These are phyloP conservation scores for Drosophila pullipes DNA, from an alignment of 2,888 invertebrate species.

Conservation along the genomic window DNA sequence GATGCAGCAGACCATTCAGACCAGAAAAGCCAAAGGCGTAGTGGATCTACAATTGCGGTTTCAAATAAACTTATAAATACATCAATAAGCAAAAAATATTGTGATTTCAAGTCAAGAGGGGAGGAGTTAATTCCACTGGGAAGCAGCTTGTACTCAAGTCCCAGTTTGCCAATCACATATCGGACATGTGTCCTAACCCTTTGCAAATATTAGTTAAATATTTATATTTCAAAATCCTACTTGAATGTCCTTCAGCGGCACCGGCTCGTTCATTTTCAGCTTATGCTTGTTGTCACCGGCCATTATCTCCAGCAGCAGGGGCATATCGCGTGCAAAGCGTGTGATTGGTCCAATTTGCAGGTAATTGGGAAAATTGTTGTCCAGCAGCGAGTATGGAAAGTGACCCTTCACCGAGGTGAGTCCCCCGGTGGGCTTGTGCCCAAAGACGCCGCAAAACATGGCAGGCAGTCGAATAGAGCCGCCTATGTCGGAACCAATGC, in stretches of 20 bases:
- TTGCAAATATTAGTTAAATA: background rate
- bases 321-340: constrained; percentile 91
- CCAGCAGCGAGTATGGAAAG: constrained; percentile 86
- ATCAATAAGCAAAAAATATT: background rate
- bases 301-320: constrained; percentile 89
- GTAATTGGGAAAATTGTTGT: constrained; percentile 86
- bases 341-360: constrained; percentile 91
- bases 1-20: constrained; percentile 63
- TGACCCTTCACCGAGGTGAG: constrained; percentile 87
- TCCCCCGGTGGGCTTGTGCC: constrained; percentile 94
- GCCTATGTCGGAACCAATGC: constrained; percentile 93
- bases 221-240: constrained; percentile 73
- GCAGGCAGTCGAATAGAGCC: constrained; percentile 95
- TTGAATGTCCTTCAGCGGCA: constrained; percentile 86
- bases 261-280: constrained; percentile 86
- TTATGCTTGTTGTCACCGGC: constrained; percentile 86
- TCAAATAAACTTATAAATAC: background rate
- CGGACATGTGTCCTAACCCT: too few relatives aligned
- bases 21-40: constrained; percentile 76
- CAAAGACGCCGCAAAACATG: constrained; percentile 94
- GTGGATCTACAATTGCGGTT: constrained; percentile 62
- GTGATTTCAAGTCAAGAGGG: background rate
- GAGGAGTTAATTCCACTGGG: background rate
- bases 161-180: background rate
- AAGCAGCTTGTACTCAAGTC: background rate